These are phyloP conservation scores for Chironomus tepperi DNA, from an alignment of 1,140 invertebrate species.

Conservation along the genomic window DNA sequence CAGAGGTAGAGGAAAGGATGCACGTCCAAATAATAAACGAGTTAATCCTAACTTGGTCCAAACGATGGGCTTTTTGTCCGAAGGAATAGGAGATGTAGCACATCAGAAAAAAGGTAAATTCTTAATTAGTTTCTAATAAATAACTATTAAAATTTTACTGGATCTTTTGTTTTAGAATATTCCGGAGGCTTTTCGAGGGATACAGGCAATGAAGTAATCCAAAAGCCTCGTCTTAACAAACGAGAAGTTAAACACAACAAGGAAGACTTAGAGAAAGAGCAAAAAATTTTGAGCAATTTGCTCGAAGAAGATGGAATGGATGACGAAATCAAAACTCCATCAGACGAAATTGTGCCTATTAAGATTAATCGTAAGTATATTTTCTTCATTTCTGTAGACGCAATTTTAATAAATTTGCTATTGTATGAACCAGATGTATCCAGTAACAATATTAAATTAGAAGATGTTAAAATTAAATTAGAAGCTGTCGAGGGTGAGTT, in stretches of 20 bases:
- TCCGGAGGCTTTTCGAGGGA: not conserved
- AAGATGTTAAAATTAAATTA: slow-evolving; percentile 21
- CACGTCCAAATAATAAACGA: not conserved
- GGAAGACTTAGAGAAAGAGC: not conserved
- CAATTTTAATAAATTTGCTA: not conserved
- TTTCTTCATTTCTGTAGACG: not conserved
- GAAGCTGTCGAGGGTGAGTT: not conserved
- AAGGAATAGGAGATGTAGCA: slow-evolving; percentile 25
- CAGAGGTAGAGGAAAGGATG: not conserved
- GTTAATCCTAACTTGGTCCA: not conserved
- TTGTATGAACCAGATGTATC: too few relatives aligned
- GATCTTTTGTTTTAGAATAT: not conserved
- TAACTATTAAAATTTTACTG: too few relatives aligned
- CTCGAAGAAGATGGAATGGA: slow-evolving; percentile 9
- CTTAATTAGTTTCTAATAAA: too few relatives aligned
- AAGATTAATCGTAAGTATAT: not conserved
- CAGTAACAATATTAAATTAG: too few relatives aligned
- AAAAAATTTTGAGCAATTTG: not conserved
- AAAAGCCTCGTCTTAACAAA: not conserved
- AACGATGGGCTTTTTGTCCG: slow-evolving; percentile 25
- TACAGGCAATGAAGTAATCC: not conserved
- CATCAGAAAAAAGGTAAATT: not conserved
- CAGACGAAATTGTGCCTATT: slow-evolving; percentile 5
- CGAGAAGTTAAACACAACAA: not conserved
- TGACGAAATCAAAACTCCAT: not conserved